Evolutionary conservation across 2,888 invertebrate genomes (phyloP).

Genomic region (Acleris cristana): DNA sequence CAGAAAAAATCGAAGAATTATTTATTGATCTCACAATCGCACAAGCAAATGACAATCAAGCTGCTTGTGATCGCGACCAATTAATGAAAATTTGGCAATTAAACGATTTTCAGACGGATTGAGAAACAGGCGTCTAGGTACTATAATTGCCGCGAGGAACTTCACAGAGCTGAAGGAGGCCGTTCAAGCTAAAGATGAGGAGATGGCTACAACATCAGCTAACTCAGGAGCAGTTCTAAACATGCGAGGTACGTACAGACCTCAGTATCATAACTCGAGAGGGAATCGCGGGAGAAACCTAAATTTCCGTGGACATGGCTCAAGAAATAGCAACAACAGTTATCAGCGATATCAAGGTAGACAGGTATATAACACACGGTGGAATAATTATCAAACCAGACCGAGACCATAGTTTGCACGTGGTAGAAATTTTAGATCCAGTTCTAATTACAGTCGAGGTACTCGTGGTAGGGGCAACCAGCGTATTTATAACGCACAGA

Average conservation of each 20-base stretch:
- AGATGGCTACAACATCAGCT: not conserved
- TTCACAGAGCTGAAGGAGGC: constrained; percentile 10
- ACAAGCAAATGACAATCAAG: too few relatives aligned
- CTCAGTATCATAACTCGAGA: not conserved
- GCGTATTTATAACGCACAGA: not conserved
- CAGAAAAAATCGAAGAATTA: too few relatives aligned
- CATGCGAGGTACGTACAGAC: constrained; percentile 1
- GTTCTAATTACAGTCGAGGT: not conserved
- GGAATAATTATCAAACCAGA: not conserved
- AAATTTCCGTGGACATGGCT: not conserved
- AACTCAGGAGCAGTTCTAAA: not conserved
- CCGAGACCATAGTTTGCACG: not conserved
- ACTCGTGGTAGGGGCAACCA: constrained; percentile 1
- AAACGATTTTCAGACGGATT: too few relatives aligned
- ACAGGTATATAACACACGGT: not conserved
- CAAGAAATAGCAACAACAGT: not conserved
- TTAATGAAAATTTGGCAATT: too few relatives aligned
- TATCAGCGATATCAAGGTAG: not conserved
- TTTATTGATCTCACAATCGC: too few relatives aligned
- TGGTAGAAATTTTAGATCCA: not conserved
- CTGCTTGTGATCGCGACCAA: too few relatives aligned
- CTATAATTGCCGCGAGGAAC: constrained; percentile 5
- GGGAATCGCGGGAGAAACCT: not conserved
- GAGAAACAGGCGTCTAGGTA: not conserved
- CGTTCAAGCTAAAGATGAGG: not conserved